Conservation (phyloP, 2,113 vertebrate genomes). For the Hemiscyllium ocellatum region DNA sequence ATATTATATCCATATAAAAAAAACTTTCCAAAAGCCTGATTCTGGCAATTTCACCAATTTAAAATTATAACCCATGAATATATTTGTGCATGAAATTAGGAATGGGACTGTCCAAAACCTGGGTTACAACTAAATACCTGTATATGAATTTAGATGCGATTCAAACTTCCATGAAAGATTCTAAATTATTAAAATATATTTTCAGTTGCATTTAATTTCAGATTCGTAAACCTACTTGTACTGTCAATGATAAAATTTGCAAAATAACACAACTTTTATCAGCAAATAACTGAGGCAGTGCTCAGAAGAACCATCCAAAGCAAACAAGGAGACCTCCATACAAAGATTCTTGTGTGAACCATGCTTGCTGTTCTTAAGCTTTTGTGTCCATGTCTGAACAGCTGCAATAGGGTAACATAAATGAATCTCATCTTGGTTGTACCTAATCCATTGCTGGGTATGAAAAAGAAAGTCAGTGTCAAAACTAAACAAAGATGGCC, state of each 20-base stretch:
- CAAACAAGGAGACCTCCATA: slow-evolving; percentile 50
- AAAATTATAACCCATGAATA: neutral
- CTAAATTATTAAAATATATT: neutral
- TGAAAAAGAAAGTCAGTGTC: slow-evolving; percentile 72
- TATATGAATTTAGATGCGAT: neutral
- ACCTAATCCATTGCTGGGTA: slow-evolving; percentile 72
- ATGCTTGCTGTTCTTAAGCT: slow-evolving; percentile 57
- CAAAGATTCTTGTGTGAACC: slow-evolving; percentile 59
- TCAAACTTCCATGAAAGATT: neutral
- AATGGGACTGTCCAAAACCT: neutral
- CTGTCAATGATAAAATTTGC: neutral
- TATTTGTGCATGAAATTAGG: neutral
- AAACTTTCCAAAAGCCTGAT: neutral
- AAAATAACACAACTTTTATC: slow-evolving; percentile 13
- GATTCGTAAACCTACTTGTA: neutral
- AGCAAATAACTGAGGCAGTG: slow-evolving; percentile 40
- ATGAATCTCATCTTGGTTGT: slow-evolving; percentile 64
- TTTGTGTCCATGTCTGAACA: slow-evolving; percentile 53
- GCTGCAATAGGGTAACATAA: slow-evolving; percentile 71
- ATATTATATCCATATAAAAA: neutral
- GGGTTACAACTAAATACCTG: neutral
- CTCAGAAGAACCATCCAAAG: slow-evolving; percentile 49
- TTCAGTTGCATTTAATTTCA: neutral
- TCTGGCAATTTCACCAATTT: neutral
- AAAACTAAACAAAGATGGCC: slow-evolving; percentile 71